Evolutionary conservation across 2,888 invertebrate genomes (phyloP).

Genomic region (Cantharis lateralis): DNA sequence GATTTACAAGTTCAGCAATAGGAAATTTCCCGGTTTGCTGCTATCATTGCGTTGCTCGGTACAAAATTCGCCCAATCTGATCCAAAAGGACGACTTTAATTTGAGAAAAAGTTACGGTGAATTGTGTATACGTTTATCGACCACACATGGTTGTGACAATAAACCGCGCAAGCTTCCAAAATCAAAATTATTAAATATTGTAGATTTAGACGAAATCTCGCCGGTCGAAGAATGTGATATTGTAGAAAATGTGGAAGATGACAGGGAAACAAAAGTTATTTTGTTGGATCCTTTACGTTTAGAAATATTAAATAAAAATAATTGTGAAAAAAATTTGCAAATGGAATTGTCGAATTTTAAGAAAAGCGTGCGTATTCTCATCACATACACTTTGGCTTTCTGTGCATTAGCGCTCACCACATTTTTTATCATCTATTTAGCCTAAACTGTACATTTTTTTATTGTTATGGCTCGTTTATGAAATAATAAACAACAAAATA

Average conservation of each 20-base stretch:
- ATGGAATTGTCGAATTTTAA: conserved; percentile 54
- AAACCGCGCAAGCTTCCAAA: conserved; percentile 17
- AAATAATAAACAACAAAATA: not conserved
- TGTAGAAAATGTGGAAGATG: conserved; percentile 6
- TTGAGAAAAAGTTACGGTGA: conserved; percentile 20
- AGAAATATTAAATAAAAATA: conserved; percentile 55
- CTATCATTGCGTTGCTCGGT: not conserved
- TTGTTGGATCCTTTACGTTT: conserved; percentile 59
- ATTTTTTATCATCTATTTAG: conserved; percentile 62
- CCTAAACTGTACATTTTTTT: conserved; percentile 37
- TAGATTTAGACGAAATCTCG: conserved; percentile 50
- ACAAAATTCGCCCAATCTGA: not conserved
- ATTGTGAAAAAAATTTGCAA: conserved; percentile 39
- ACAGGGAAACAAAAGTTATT: conserved; percentile 48
- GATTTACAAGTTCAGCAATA: not conserved
- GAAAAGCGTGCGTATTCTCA: conserved; percentile 60
- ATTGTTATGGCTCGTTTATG: not conserved
- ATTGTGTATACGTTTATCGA: conserved; percentile 24
- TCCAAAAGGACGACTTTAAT: not conserved
- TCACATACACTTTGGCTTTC: conserved; percentile 62
- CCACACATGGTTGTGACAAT: conserved; percentile 26
- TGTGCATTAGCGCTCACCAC: conserved; percentile 59
- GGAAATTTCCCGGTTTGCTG: not conserved
- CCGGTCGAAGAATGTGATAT: conserved; percentile 44
- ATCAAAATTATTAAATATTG: conserved; percentile 16